Conservation (phyloP, 2,888 invertebrate genomes). For the Pandemis cinnamomeana region DNA sequence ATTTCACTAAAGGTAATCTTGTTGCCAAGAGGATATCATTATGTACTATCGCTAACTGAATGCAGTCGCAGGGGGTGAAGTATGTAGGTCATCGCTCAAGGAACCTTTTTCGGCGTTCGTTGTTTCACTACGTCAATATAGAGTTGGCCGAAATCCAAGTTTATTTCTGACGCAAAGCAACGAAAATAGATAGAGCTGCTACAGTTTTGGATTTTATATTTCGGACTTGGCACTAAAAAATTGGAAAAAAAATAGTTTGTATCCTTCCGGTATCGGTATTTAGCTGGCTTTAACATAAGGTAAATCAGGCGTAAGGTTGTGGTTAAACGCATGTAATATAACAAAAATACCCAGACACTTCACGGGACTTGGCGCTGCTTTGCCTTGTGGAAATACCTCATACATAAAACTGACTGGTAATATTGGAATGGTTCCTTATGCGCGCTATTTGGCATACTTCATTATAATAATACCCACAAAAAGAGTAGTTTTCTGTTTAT, state of each 20-base stretch:
- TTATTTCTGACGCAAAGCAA: conserved; percentile 52
- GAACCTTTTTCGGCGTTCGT: conserved; percentile 5
- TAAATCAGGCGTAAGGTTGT: no score
- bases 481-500: conserved; percentile 11
- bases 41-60: neutral
- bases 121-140: neutral
- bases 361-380: neutral
- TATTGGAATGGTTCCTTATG: conserved; percentile 7
- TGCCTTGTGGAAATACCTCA: conserved; percentile 32
- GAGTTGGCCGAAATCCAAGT: conserved; percentile 57
- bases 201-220: conserved; percentile 48
- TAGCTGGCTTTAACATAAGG: no score
- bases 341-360: neutral
- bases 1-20: neutral
- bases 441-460: conserved; percentile 21
- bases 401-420: conserved; percentile 11
- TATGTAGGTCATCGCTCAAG: conserved; percentile 18
- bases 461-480: conserved; percentile 2
- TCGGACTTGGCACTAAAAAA: conserved; percentile 14
- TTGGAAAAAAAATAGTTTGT: no score
- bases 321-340: no score
- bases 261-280: no score
- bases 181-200: conserved; percentile 52
- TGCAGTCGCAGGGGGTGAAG: neutral
- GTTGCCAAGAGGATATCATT: neutral